A percentile compares a stretch with the other conserved stretches of the same genome.
phyloP scores from a whole-genome alignment of 2,888 invertebrate species.

The Sarcophaga variegata region DNA sequence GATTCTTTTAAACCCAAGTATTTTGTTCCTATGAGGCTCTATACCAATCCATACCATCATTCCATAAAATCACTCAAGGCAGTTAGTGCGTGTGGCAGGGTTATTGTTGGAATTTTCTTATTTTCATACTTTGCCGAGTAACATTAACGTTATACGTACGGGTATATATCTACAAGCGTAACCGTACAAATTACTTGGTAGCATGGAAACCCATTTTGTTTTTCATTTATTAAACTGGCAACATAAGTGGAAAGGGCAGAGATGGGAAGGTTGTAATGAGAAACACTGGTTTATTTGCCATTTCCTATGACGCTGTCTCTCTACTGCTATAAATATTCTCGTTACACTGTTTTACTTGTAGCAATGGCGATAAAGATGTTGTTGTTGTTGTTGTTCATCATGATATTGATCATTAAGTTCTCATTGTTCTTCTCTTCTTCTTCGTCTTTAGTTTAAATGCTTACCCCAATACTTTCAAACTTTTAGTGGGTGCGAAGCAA shows the following conservation, averaged over 20 bases:
- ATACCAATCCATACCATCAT: no score
- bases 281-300: constrained; percentile 49
- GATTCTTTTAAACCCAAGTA: constrained; percentile 14
- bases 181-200: neutral
- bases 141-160: neutral
- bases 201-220: constrained; percentile 13
- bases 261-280: neutral
- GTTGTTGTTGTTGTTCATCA: neutral
- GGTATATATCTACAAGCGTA: neutral
- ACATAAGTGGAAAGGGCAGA: neutral
- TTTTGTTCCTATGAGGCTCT: constrained; percentile 30
- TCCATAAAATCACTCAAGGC: neutral
- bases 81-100: constrained; percentile 28
- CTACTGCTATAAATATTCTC: neutral
- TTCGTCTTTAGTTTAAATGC: neutral
- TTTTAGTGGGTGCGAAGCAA: constrained; percentile 3
- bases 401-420: neutral
- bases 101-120: neutral
- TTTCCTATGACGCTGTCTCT: constrained; percentile 6
- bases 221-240: neutral
- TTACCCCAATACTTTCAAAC: neutral
- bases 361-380: constrained; percentile 9
- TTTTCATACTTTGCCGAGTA: constrained; percentile 27
- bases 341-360: constrained; percentile 28
- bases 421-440: neutral